Conservation (phyloP, 2,797 vertebrate genomes). For the Capromys pilorides region DNA sequence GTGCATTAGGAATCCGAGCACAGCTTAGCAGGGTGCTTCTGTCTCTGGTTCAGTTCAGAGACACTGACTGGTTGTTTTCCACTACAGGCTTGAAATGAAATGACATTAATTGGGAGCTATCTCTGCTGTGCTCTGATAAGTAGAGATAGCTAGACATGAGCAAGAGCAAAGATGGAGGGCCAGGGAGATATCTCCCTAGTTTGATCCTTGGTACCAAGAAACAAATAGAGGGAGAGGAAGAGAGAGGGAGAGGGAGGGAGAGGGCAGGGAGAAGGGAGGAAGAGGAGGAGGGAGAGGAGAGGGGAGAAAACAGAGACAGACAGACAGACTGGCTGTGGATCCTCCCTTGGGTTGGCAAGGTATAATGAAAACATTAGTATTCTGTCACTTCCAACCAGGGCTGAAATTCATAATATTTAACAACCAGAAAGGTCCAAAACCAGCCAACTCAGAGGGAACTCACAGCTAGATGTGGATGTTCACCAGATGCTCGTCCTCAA, state of each 20-base stretch:
- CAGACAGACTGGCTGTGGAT: not conserved
- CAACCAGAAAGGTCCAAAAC: not conserved
- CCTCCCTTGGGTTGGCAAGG: slow-evolving; percentile 7
- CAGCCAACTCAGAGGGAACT: not conserved
- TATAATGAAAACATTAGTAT: slow-evolving; percentile 14
- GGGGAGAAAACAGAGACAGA: not conserved
- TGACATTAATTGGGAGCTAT: not conserved
- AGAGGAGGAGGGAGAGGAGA: no score
- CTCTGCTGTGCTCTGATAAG: not conserved
- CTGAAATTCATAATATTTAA: slow-evolving; percentile 42
- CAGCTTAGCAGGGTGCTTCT: not conserved
- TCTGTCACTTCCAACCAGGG: slow-evolving; percentile 4
- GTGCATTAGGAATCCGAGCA: not conserved
- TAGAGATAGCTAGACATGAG: not conserved
- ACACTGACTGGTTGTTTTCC: not conserved
- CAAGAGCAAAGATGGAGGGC: not conserved
- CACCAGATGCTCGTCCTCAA: not conserved
- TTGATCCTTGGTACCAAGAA: no score
- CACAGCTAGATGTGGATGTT: not conserved
- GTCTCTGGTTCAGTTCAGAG: not conserved
- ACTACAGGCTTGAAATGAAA: slow-evolving; percentile 6
- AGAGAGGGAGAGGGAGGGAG: no score
- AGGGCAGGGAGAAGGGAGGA: no score
- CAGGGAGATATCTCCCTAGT: no score
- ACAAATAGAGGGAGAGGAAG: no score